A percentile compares a stretch with the other conserved stretches of the same genome.
These are phyloP conservation scores for Apus apus DNA, from an alignment of 2,113 vertebrate species.

Conservation along the genomic window DNA sequence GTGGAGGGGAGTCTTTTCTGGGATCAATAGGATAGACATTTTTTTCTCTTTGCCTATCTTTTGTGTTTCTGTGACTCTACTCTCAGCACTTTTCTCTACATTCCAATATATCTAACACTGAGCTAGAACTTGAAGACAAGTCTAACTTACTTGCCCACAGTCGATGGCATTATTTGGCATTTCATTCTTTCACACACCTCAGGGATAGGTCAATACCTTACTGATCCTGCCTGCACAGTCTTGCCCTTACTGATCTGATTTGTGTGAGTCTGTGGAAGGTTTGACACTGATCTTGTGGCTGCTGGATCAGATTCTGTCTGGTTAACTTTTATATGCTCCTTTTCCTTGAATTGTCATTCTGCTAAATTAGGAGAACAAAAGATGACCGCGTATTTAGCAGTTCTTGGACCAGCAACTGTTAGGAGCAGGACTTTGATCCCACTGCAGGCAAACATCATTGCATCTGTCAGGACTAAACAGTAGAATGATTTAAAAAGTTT, in stretches of 20 bases:
- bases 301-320: neutral
- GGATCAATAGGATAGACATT: neutral
- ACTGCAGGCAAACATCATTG: neutral
- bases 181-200: neutral
- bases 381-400: neutral
- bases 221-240: neutral
- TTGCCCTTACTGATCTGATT: neutral
- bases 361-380: neutral
- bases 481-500: neutral
- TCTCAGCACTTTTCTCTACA: neutral
- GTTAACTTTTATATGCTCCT: neutral
- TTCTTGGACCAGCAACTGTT: neutral
- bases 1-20: neutral
- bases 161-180: neutral
- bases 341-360: neutral
- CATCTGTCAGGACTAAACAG: neutral
- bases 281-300: neutral
- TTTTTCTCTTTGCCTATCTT: neutral
- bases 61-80: neutral
- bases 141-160: neutral
- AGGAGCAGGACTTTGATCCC: neutral
- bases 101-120: neutral
- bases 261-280: neutral
- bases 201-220: neutral
- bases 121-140: neutral